Evolutionary conservation across 2,113 vertebrate genomes (phyloP).

Genomic region (Callospermophilus lateralis): DNA sequence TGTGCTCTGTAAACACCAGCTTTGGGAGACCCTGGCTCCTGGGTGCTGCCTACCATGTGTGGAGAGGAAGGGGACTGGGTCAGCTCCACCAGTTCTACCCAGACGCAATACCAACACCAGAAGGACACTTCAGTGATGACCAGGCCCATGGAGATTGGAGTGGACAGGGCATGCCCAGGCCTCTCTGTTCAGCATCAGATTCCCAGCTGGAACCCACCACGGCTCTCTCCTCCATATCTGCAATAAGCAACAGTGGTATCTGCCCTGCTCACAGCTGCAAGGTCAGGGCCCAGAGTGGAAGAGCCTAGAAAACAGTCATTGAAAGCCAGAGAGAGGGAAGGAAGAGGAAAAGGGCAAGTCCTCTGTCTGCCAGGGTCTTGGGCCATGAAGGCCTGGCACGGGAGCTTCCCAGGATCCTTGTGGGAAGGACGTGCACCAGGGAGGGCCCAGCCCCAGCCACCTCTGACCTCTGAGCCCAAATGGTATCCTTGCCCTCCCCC

Average conservation of each 20-base stretch:
- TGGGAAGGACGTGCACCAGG: rapidly evolving
- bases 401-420: background rate
- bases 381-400: background rate
- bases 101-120: background rate
- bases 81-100: background rate
- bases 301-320: background rate
- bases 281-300: background rate
- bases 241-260: background rate
- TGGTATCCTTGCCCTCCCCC: background rate
- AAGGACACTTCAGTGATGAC: background rate
- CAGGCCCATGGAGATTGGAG: background rate
- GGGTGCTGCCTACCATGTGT: background rate
- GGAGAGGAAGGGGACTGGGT: background rate
- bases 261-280: rapidly evolving
- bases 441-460: background rate
- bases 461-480: background rate
- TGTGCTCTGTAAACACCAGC: background rate
- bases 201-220: background rate
- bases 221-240: background rate
- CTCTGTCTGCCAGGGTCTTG: background rate
- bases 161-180: background rate
- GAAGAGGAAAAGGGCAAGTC: background rate
- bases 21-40: background rate
- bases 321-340: background rate
- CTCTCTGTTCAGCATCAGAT: background rate